Base-by-base conservation (phyloP, 2,113 vertebrate genomes). In the Vulpes vulpes region DNA sequence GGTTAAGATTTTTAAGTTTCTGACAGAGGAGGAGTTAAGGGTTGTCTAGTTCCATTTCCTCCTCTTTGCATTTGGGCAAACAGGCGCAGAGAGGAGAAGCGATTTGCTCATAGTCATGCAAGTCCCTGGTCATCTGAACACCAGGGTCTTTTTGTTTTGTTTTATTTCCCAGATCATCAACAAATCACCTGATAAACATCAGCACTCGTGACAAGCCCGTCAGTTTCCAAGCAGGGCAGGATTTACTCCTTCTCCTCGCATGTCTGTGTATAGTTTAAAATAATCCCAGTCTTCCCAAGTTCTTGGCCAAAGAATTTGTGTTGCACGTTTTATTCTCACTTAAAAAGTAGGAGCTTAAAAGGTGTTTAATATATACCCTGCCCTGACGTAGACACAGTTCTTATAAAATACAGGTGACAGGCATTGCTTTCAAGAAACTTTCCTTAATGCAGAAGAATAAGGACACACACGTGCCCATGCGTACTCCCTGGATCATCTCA, bases 301-400 rank as follows among this genome's bases (percentile, higher is more conserved):
- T 92, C n/a, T 80, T 5, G 30, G 60, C 51, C 49, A 22, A 85
- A 93, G 76, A 88, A 67, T 97, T 71, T 60, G 14, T 49, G 25
- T 51, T 38, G 55, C 65, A 78, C 4, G 35, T 95, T 95, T 79
- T 19, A 25, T 73, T 96, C 89, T 89, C 86, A 57, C 76, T 96
- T 74, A 80, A 74, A 30, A 82, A 82, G 51, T 9, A 49, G 27
- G 59, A 57, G 62, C 2, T 78, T 65, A 55, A 79, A 25, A 69
- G 73, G 27, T 51, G 59, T 35, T 85, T 62, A 78, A 87, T 78
- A 64, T 1, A 8, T 16, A 49, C 32, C 53, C n/a, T 35, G 20
- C 17, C 38, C 2, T 59, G 10, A 38, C 38, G 22, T 25, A 74
- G 5, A 17, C 49, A 38, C 38, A 32, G 27, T 49, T 82, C 71